Evolutionary conservation across 2,888 invertebrate species (phyloP).

Genomic region (Euzophera pinguis): DNA sequence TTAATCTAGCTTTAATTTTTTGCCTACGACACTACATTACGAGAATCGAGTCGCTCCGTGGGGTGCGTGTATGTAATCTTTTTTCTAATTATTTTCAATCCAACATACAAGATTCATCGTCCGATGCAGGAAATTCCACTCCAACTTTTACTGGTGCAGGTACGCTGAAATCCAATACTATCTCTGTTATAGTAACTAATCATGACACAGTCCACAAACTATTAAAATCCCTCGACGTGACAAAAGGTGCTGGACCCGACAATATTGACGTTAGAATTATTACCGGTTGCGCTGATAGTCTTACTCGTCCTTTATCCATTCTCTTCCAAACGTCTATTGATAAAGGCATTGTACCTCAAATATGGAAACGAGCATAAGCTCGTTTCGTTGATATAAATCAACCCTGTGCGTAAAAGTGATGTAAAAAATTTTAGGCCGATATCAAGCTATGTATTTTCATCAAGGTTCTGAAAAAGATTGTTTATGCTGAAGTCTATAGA

Average conservation of each 20-base stretch:
- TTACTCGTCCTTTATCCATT: too few relatives aligned
- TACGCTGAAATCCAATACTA: neutral
- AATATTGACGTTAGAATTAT: constrained; percentile 17
- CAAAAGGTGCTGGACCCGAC: too few relatives aligned
- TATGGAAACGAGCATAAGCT: too few relatives aligned
- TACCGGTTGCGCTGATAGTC: too few relatives aligned
- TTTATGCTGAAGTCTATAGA: neutral
- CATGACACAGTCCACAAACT: constrained; percentile 5
- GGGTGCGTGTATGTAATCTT: constrained; percentile 20
- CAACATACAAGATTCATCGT: neutral
- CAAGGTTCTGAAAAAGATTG: neutral
- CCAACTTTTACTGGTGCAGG: neutral
- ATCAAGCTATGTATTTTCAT: neutral
- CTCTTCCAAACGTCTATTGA: constrained; percentile 17
- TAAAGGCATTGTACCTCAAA: neutral
- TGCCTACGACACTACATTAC: constrained; percentile 19
- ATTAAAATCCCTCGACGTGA: constrained; percentile 20
- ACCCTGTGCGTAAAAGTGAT: neutral
- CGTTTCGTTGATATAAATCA: too few relatives aligned
- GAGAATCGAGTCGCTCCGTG: constrained; percentile 11
- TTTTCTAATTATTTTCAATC: constrained; percentile 20
- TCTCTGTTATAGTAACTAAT: constrained; percentile 5
- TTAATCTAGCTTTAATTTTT: constrained; percentile 14
- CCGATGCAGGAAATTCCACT: neutral
- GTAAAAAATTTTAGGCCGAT: neutral